Base-by-base conservation (phyloP, 2,888 invertebrate species). In the Strigamia transsilvanica region DNA sequence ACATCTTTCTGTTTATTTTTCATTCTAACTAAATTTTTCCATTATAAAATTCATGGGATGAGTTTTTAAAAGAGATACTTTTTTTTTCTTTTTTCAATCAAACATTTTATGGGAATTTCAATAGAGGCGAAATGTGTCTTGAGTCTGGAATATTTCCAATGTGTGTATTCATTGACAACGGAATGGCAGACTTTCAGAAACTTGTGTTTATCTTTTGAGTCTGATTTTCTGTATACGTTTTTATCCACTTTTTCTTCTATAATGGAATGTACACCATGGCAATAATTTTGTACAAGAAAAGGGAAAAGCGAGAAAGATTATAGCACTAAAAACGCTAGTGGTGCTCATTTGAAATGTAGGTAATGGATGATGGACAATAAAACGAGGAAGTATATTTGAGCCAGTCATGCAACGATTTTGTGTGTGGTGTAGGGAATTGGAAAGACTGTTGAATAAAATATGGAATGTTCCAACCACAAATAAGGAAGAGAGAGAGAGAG, bases 281-380 rank as follows among this genome's bases (percentile, higher is more conserved):
- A 51, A 51, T 51, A 51, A 51, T 51, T n/a, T 51, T 51, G 51
- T 51, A 18, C n/a, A 1, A 4, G n/a, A 15, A 18, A 51, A 51
- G 51, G 51, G 51, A 18, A 18, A 51, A 51, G 51, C 51, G 51
- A 51, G 51, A 51, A 51, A 51, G 51, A 51, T 51, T 51, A 51
- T 51, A 51, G 51, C 51, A n/a, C 51, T 51, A 51, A 51, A 51
- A n/a, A 51, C 51, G 18, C 51, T 51, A 51, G 51, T 15, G 51
- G 51, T 51, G 51, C 51, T 51, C 51, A 51, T 51, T 51, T 51
- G 51, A 51, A 51, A 51, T 51, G 51, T 51, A 51, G 51, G 51
- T 51, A 51, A 51, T 51, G 51, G 51, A 51, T 51, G 51, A 51
- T 51, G 51, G 51, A 51, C 51, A 51, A 51, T 51, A 51, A 51